Evolutionary conservation across 2,797 vertebrate genomes (phyloP).

Genomic region (Pseudomugil tenellus): DNA sequence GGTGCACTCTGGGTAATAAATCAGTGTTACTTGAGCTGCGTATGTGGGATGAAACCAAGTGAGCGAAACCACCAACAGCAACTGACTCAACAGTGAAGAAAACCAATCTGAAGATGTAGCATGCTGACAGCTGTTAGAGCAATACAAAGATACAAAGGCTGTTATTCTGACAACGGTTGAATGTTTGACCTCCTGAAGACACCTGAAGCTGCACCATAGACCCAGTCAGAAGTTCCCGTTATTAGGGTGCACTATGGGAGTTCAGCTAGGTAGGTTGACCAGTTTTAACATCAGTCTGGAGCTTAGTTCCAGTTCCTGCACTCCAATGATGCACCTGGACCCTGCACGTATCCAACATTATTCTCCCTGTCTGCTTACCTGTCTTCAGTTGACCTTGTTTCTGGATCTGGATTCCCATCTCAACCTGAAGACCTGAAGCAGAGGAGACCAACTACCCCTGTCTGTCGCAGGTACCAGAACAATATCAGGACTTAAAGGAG

Average conservation of each 20-base stretch:
- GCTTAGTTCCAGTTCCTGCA: too few species aligned
- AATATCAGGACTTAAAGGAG: too few species aligned
- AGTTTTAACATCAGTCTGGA: not conserved
- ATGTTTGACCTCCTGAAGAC: slow-evolving; percentile 12
- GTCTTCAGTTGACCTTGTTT: too few species aligned
- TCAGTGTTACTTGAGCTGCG: slow-evolving; percentile 28
- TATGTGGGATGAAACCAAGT: slow-evolving; percentile 17
- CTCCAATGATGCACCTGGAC: too few species aligned
- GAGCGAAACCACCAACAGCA: slow-evolving; percentile 25
- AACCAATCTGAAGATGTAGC: not conserved
- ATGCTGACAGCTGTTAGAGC: not conserved
- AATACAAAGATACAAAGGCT: not conserved
- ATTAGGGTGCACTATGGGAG: slow-evolving; percentile 1
- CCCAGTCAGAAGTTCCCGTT: slow-evolving; percentile 36
- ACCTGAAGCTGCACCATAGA: slow-evolving; percentile 1
- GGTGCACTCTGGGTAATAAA: slow-evolving; percentile 42
- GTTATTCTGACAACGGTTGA: slow-evolving; percentile 15
- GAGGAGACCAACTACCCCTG: too few species aligned
- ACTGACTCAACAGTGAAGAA: slow-evolving; percentile 10
- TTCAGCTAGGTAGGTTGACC: not conserved
- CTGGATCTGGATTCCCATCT: too few species aligned
- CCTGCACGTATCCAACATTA: too few species aligned
- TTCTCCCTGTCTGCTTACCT: too few species aligned
- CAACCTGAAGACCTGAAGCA: too few species aligned
- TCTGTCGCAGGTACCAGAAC: too few species aligned